phyloP scores from a whole-genome alignment of 23 tunicate genomes.

The Ciona savignyi region DNA sequence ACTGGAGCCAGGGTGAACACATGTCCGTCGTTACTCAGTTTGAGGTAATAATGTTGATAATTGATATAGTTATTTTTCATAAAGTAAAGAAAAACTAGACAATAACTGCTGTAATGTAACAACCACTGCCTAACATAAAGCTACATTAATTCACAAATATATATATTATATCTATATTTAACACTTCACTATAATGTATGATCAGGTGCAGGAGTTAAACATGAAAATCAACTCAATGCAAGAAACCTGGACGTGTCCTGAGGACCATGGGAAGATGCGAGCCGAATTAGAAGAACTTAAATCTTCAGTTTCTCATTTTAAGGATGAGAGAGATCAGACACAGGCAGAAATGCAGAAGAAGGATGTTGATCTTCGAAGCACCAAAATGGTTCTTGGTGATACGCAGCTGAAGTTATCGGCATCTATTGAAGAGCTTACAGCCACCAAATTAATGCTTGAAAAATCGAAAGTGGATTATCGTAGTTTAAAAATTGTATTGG shows the following conservation, averaged over 20 bases:
- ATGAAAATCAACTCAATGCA: neutral
- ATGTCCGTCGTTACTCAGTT: neutral
- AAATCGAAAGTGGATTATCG: neutral
- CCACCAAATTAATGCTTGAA: neutral
- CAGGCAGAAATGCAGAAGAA: neutral
- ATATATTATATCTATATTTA: no score
- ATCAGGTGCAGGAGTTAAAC: neutral
- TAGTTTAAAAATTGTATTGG: neutral
- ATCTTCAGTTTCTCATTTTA: neutral
- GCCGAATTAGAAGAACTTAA: neutral
- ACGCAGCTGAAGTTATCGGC: neutral
- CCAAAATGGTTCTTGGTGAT: neutral
- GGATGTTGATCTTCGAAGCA: neutral
- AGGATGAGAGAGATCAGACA: neutral
- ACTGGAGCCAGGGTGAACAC: neutral
- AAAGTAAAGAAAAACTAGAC: no score
- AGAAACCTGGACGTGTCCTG: neutral
- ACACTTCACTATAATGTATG: no score
- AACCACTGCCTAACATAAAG: no score
- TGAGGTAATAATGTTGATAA: no score
- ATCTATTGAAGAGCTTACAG: neutral
- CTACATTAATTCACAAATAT: no score
- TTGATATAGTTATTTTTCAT: no score
- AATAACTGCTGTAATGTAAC: no score
- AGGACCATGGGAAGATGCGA: neutral